Evolutionary conservation across 2,797 vertebrate species (phyloP), one percentile per base, ranked within the genome.

Genomic region (Chaetodon trifasciatus): DNA sequence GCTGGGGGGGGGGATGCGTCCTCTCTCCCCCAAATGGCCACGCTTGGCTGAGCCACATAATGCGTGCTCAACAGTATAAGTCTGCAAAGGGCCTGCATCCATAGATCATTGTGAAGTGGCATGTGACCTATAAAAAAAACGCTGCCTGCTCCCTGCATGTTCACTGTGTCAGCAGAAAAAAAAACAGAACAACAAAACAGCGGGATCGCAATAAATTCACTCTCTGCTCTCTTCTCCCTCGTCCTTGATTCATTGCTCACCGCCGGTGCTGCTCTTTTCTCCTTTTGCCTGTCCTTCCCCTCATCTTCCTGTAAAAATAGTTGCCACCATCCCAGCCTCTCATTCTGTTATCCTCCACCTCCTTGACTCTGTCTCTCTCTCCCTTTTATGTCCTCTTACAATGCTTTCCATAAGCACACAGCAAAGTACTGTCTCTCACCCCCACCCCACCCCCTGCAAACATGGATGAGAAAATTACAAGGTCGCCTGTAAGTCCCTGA

Each of bases 61-160:
- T 95, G 92, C 92, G 53, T 91, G 90, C 90, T 94, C 91, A 93
- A 94, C 93, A 91, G 85, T 94, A 90, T 91, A 84, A 89, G 91
- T 89, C 88, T 93, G 91, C 87, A 86, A 90, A 85, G 84, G 87
- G 67, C 84, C 89, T 72, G 86, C 83, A 78, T 92, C 92, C 86
- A 93, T 95, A 95, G 91, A 95, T 96, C 94, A 95, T 91, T 90
- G 90, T 90, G 91, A 93, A 94, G 87, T 92, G 95, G 93, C 94
- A 91, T 95, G 90, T 93, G 95, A 96, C 95, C 94, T 94, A 94
- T 94, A 90, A 92, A 94, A 89, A 82, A 62, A 65, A 24, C 32
- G 35, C 74, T 74, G 85, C 84, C 88, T 85, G 83, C 86, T 86
- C 83, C 83, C 85, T 81, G 74, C 87, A 82, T 88, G 89, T 94